phyloP scores from a whole-genome alignment of 2,113 vertebrate genomes.

The Nicator chloris region DNA sequence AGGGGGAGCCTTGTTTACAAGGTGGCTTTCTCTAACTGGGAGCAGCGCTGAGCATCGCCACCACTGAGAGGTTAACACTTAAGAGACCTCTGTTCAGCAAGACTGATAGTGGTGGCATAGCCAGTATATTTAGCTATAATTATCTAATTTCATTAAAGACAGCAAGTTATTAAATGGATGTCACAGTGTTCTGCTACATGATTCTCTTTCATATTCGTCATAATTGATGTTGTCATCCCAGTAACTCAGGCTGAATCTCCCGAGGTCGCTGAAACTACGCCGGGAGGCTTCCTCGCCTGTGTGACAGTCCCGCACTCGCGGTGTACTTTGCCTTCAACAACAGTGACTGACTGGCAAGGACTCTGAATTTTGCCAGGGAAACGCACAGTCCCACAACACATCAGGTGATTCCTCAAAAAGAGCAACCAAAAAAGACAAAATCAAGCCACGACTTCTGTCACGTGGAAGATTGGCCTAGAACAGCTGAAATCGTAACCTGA shows the following conservation, averaged over 20 bases:
- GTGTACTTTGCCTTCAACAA: accelerated
- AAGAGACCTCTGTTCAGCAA: not conserved
- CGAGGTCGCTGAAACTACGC: accelerated
- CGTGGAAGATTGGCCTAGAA: not conserved
- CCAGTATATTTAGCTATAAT: not conserved
- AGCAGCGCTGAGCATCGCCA: accelerated
- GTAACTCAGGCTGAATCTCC: not conserved
- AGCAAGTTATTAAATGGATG: not conserved
- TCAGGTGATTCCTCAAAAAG: not conserved
- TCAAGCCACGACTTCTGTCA: not conserved
- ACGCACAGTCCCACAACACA: not conserved
- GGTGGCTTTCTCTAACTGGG: accelerated
- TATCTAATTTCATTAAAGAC: not conserved
- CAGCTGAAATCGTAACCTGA: not conserved
- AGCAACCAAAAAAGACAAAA: not conserved
- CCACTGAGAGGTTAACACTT: accelerated
- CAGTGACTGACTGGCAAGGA: accelerated
- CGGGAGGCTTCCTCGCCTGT: too few relatives aligned
- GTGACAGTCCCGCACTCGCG: accelerated
- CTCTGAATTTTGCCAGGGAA: not conserved
- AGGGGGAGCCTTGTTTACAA: accelerated
- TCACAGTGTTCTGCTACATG: not conserved
- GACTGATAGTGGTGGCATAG: not conserved
- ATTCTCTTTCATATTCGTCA: not conserved
- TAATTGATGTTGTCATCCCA: not conserved